Percentiles rank a stretch among this genome's conserved stretches.
phyloP scores from a whole-genome alignment of 2,113 vertebrate species.

The Mastomys coucha region DNA sequence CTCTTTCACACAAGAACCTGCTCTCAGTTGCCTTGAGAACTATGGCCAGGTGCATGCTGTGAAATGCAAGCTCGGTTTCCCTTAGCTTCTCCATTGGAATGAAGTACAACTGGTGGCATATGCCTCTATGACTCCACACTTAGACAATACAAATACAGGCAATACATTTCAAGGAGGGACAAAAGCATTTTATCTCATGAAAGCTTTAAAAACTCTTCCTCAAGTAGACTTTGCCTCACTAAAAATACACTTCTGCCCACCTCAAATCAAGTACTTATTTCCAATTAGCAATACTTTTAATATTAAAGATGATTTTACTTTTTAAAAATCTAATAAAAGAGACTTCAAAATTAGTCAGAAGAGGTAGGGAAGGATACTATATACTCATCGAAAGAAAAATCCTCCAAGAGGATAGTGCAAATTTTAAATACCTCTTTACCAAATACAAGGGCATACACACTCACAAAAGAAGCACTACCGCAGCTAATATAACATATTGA shows the following conservation, averaged over 20 bases:
- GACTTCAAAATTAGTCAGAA: not conserved
- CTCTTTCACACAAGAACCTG: not conserved
- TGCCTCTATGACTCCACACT: not conserved
- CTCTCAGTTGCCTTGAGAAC: not conserved
- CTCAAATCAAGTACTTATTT: not conserved
- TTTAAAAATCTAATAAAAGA: not conserved
- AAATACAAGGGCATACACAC: not conserved
- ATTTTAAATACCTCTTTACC: not conserved
- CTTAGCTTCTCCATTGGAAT: not conserved
- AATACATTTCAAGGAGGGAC: not conserved
- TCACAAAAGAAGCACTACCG: not conserved
- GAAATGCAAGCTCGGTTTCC: not conserved
- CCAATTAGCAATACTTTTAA: slow-evolving; percentile 3
- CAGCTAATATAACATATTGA: not conserved
- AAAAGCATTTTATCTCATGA: not conserved
- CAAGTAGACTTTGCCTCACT: not conserved
- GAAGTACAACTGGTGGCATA: not conserved
- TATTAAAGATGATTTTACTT: not conserved
- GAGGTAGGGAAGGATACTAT: not conserved
- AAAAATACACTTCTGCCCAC: not conserved
- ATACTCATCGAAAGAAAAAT: not conserved
- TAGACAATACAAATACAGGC: not conserved
- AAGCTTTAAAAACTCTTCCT: slow-evolving; percentile 34
- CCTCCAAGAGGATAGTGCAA: not conserved
- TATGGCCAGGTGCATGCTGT: not conserved